phyloP scores from a whole-genome alignment of 1,140 invertebrate genomes.

The Pseudomyrmex gracilis region DNA sequence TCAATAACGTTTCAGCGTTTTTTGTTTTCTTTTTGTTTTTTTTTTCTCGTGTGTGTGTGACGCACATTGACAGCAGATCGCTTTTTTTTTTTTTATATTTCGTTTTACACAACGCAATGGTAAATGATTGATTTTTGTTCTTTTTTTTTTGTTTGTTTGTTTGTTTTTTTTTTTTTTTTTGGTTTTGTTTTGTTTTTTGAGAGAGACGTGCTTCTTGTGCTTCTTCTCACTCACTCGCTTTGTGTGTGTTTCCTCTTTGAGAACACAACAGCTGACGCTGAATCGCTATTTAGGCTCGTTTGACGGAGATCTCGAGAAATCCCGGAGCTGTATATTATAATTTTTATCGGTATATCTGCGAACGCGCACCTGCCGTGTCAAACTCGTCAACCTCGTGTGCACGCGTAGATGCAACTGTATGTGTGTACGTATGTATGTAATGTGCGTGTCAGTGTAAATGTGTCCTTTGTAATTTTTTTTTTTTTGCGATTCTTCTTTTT shows the following conservation, averaged over 20 bases:
- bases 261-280: not conserved
- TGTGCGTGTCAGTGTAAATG: conserved; percentile 46
- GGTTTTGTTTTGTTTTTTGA: no score
- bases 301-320: conserved; percentile 23
- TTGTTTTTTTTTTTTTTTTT: no score
- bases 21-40: no score
- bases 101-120: no score
- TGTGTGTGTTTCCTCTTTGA: no score
- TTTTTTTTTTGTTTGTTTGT: no score
- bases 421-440: conserved; percentile 7
- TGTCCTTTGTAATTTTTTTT: conserved; percentile 18
- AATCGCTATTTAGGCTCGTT: conserved; percentile 45
- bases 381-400: conserved; percentile 15
- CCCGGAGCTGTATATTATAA: not conserved
- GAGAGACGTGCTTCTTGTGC: no score
- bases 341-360: conserved; percentile 45
- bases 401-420: conserved; percentile 18
- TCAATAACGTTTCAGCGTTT: conserved; percentile 31
- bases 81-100: not conserved
- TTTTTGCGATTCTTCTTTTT: conserved; percentile 30
- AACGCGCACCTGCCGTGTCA: conserved; percentile 37
- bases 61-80: conserved; percentile 6
- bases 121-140: no score
- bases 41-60: no score
- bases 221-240: no score